phyloP scores from a whole-genome alignment of 30 jellyfish, hydroid and myxozoan genomes.

The Rhopilema esculentum region DNA sequence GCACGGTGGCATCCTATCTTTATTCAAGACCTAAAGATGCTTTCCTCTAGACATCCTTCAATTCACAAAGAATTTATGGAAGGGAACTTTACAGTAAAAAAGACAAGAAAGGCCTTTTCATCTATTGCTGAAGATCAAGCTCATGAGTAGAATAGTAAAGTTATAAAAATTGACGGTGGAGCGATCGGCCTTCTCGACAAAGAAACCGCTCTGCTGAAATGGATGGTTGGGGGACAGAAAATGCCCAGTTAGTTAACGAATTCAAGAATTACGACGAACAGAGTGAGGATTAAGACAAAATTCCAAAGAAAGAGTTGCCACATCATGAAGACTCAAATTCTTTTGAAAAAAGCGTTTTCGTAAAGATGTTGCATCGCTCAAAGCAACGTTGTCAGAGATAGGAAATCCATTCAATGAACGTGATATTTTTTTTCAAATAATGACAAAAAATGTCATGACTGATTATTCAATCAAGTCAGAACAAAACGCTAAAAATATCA shows the following conservation, averaged over 20 bases:
- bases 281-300: background rate
- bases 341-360: conserved; percentile 2
- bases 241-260: conserved; percentile 12
- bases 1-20: conserved; percentile 49
- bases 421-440: background rate
- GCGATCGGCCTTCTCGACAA: conserved; percentile 48
- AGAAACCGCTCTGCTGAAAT: conserved; percentile 20
- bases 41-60: conserved; percentile 29
- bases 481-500: background rate
- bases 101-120: conserved; percentile 21
- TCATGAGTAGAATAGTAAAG: conserved; percentile 44
- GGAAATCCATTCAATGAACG: conserved; percentile 71
- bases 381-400: conserved; percentile 1
- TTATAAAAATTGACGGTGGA: conserved; percentile 46
- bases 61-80: conserved; percentile 42
- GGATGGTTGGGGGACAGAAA: conserved; percentile 39
- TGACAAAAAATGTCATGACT: background rate
- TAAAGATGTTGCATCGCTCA: conserved; percentile 13
- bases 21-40: conserved; percentile 16
- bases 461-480: conserved; percentile 6
- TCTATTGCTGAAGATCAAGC: conserved; percentile 56
- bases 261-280: background rate
- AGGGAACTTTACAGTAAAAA: conserved; percentile 31
- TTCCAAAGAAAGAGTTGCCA: background rate
- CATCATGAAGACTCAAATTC: conserved; percentile 59